Base-by-base conservation (phyloP, 2,888 invertebrate species). In the Pyrrhia umbra region DNA sequence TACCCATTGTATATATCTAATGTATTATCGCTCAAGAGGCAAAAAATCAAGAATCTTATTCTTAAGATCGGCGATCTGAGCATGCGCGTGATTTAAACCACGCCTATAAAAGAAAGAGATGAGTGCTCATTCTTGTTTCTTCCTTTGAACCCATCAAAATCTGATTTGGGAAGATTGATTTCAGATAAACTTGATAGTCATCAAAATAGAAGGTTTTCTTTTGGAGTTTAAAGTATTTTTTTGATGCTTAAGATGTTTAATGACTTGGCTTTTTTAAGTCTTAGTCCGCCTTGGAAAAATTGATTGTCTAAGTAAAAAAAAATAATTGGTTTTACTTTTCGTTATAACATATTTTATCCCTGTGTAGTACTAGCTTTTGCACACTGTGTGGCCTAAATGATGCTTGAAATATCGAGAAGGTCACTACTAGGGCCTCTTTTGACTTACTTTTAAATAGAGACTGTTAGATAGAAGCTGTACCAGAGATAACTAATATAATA, bases 21-120 rank as follows among this genome's bases (percentile, higher is more conserved):
- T 86, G 84, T 90, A 88, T 88, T 88, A 89, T 86, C 84, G 72
- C 68, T 68, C 60, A 64, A 85, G 83, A 84, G 72, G 85, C 89
- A 90, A 89, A 90, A 90, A 89, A 87, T 84, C 84, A 80, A 84
- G 81, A 77, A 81, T 92, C 93, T 93, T 93, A 91, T 92, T 93
- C 93, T 94, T 92, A 92, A 93, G 93, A 91, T 87, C 76, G 75
- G 52, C 62, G 27, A 37, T 68, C 43, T 81, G 87, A 90, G 94
- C 94, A 93, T 94, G 94, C 93, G 93, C 90, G 77, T 37, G 27
- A 30, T 42, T 52, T 64, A 87, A 86, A 90, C 94, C 86, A 83
- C 94, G 92, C 94, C 94, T 89, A 72, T 70, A 74, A 46, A 60
- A 51, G 93, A 94, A 84, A 87, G 91, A 88, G 94, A 94, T 85